phyloP scores from a whole-genome alignment of 2,113 vertebrate species.

The Ptilonorhynchus violaceus region DNA sequence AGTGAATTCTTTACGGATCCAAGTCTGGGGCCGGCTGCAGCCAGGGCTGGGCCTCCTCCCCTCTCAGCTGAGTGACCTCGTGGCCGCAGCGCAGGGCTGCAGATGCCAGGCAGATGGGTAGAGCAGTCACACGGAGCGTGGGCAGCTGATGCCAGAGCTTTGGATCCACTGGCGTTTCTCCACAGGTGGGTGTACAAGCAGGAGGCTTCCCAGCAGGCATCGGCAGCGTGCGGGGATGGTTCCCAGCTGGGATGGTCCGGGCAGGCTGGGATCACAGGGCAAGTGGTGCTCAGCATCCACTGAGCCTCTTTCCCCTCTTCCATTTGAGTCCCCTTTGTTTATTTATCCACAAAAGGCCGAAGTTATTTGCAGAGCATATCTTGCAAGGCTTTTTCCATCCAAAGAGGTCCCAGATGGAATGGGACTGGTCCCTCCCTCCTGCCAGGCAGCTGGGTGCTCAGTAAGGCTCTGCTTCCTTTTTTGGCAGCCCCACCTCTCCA shows the following conservation, averaged over 20 bases:
- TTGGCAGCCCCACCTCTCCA: not conserved
- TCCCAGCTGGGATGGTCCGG: not conserved
- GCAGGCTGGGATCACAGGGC: not conserved
- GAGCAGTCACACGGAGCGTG: not conserved
- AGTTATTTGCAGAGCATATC: not conserved
- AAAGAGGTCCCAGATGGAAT: not conserved
- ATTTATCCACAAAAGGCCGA: not conserved
- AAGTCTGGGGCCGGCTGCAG: not conserved
- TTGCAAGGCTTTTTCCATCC: not conserved
- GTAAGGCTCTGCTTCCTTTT: not conserved
- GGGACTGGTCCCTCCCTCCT: not conserved
- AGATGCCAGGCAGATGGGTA: not conserved
- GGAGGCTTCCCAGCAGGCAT: not conserved
- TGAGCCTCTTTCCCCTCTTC: not conserved
- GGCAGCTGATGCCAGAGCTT: not conserved
- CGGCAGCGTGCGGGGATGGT: not conserved
- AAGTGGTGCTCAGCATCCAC: not conserved
- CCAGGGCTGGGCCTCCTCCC: not conserved
- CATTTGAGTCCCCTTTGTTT: not conserved
- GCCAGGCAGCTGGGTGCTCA: accelerated
- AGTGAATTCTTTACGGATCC: not conserved
- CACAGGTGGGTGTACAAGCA: not conserved
- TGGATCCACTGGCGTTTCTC: not conserved
- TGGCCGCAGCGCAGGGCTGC: not conserved
- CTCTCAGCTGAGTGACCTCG: accelerated